Percentiles rank a stretch among this genome's conserved stretches.
These are phyloP conservation scores for Mechanitis messenoides DNA, from an alignment of 2,888 invertebrate genomes.

Conservation along the genomic window DNA sequence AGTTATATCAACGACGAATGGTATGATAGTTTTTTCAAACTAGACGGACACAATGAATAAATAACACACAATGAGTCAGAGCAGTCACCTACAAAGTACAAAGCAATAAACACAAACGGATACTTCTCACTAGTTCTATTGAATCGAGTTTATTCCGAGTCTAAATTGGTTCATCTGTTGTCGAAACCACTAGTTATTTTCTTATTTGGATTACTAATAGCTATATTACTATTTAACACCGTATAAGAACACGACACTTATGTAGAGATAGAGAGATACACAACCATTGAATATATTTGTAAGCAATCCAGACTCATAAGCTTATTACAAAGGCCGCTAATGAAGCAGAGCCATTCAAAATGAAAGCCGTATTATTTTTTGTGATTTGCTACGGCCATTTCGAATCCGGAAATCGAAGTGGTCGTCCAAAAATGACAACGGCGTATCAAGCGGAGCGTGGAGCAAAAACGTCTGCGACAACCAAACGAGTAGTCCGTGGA, in stretches of 20 bases:
- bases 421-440: slow-evolving; percentile 59
- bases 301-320: neutral
- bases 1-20: neutral
- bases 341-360: slow-evolving; percentile 31
- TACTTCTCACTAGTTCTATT: slow-evolving; percentile 40
- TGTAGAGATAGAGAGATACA: too few relatives aligned
- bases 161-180: slow-evolving; percentile 47
- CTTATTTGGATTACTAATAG: slow-evolving; percentile 32
- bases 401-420: slow-evolving; percentile 51
- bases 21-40: too few relatives aligned
- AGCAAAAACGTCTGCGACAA: slow-evolving; percentile 57
- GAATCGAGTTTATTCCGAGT: slow-evolving; percentile 41
- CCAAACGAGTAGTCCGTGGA: slow-evolving; percentile 41
- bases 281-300: slow-evolving; percentile 9
- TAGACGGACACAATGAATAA: slow-evolving; percentile 16
- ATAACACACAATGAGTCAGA: slow-evolving; percentile 23
- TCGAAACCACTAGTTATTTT: slow-evolving; percentile 37
- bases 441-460: slow-evolving; percentile 45
- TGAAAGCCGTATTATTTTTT: slow-evolving; percentile 36
- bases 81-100: slow-evolving; percentile 21
- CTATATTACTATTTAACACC: neutral
- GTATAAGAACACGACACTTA: neutral
- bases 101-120: slow-evolving; percentile 39
- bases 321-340: slow-evolving; percentile 25
- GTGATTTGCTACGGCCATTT: slow-evolving; percentile 33